Evolutionary conservation across 35 echinoderm and acorn worm species (phyloP), one percentile per base, ranked within the genome.

Genomic region (Amphiura filiformis): DNA sequence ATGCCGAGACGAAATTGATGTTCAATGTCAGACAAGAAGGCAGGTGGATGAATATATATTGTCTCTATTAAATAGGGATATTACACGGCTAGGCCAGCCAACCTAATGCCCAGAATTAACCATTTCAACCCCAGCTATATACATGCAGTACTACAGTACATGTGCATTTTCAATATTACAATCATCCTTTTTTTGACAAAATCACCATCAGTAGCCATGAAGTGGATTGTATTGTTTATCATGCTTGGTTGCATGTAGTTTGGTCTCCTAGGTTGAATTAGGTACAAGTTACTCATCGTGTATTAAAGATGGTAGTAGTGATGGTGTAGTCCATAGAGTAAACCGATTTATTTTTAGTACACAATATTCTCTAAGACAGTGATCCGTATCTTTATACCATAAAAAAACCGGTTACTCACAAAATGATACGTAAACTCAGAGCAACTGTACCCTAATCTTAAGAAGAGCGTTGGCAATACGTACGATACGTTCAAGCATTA

Each of bases 31-130:
- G 3, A 70, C 7, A 23, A 70, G 7, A 70, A 70, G 61, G 26
- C 61, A 70, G 61, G 61, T 70, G 61, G 2, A n/a, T 70, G 7
- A 30, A 2, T 30, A 23, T 52, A 20, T 30, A 70, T 70, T 70
- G 61, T 70, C 61, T 70, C 61, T 70, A 70, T 30, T 70, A 70
- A 70, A 70, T 70, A n/a, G n/a, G 61, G 61, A 70, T 26, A 70
- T 70, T 70, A 70, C 61, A 70, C 17, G 26, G 17, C 61, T n/a
- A 23, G 26, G 15, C 28, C 28, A 20, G 61, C 26, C 15, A 23
- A 15, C 61, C 28, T 70, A n/a, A 70, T 70, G 15, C 61, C 61
- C 15, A 26, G 61, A 26, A 70, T 70, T 70, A 70, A n/a, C 26
- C 26, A n/a, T 70, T 52, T 26, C 28, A 70, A 70, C 61, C 61